Conservation (phyloP, 2,113 vertebrate genomes). For the Ciconia stormi region DNA sequence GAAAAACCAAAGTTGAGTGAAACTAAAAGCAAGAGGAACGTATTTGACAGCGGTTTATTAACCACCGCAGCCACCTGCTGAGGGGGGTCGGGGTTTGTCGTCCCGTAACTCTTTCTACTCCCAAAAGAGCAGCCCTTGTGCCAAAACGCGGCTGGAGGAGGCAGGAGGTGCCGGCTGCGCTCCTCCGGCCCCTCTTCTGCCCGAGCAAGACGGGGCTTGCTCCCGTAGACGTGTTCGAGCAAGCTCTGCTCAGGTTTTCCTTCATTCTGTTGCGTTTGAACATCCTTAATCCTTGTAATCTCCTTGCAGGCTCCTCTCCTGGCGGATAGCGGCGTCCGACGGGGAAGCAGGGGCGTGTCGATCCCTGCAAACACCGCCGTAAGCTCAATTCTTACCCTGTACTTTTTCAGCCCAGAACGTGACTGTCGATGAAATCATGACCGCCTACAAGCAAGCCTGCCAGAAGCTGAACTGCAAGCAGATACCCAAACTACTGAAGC, state of each 20-base stretch:
- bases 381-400: background rate
- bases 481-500: conserved; percentile 89
- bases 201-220: background rate
- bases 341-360: rapidly evolving
- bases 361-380: rapidly evolving
- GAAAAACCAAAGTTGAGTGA: background rate
- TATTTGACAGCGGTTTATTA: too few species aligned
- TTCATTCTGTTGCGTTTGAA: rapidly evolving
- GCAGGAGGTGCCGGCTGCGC: rapidly evolving
- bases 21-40: rapidly evolving
- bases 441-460: conserved; percentile 89
- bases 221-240: rapidly evolving
- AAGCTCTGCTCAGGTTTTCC: background rate
- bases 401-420: conserved; percentile 87
- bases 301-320: background rate
- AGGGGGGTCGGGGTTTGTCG: rapidly evolving
- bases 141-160: rapidly evolving
- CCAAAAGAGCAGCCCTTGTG: rapidly evolving
- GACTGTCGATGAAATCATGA: conserved; percentile 88
- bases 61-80: too few species aligned
- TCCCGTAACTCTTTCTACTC: rapidly evolving
- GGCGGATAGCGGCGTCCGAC: rapidly evolving
- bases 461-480: conserved; percentile 94
- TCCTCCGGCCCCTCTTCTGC: background rate
- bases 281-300: background rate